These are phyloP conservation scores for Kryptopterus vitreolus DNA, from an alignment of 2,797 vertebrate genomes.

Conservation along the genomic window DNA sequence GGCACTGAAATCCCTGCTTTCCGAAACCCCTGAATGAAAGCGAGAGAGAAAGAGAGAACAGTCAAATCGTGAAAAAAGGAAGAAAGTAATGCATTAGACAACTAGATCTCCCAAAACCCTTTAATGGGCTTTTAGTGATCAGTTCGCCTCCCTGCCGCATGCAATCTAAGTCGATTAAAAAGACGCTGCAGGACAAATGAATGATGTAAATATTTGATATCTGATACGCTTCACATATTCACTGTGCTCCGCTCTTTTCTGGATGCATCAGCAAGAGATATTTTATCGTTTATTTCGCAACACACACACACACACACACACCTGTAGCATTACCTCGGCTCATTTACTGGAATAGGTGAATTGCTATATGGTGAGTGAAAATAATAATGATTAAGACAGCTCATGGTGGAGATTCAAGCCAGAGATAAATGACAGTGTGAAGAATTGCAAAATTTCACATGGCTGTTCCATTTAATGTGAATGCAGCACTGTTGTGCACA, in stretches of 20 bases:
- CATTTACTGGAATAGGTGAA: background rate
- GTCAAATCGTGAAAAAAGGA: constrained; percentile 33
- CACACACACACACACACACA: constrained; percentile 13
- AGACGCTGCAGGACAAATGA: constrained; percentile 26
- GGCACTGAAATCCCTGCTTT: constrained; percentile 99
- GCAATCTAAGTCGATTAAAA: constrained; percentile 46
- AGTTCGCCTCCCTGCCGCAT: constrained; percentile 21
- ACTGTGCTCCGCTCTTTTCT: constrained; percentile 19
- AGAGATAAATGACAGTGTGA: background rate
- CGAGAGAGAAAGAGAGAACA: constrained; percentile 14
- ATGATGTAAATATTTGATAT: constrained; percentile 37
- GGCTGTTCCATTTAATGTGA: background rate
- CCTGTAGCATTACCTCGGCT: constrained; percentile 2
- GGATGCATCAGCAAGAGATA: background rate
- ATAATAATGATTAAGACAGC: background rate
- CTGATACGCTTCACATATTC: constrained; percentile 28
- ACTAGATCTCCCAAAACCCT: constrained; percentile 37
- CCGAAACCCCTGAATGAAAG: constrained; percentile 88
- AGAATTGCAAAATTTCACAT: background rate
- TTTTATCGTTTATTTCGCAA: too few species aligned
- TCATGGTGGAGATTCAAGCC: background rate
- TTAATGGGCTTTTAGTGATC: constrained; percentile 56
- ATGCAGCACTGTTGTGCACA: background rate
- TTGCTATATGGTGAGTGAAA: background rate
- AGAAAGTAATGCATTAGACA: constrained; percentile 38